Evolutionary conservation across 2,797 vertebrate genomes (phyloP).

Genomic region (Sciurus carolinensis): DNA sequence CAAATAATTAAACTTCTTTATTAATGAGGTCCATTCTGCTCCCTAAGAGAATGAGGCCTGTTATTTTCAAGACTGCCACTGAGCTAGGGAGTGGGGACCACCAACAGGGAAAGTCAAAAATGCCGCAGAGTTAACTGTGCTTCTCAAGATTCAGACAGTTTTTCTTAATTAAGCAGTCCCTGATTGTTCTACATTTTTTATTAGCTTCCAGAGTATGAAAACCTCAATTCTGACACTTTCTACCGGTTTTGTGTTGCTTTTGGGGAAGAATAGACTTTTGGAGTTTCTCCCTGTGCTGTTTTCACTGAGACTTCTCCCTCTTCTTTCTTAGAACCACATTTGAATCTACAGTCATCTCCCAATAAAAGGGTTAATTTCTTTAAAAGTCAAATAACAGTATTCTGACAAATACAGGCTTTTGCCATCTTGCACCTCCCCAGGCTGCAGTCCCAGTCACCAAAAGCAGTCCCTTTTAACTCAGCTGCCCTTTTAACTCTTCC

Average conservation of each 20-base stretch:
- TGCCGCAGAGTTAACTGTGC: neutral
- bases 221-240: neutral
- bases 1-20: neutral
- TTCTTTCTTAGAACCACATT: neutral
- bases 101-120: neutral
- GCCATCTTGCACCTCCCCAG: neutral
- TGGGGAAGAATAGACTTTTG: neutral
- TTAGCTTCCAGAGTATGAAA: neutral
- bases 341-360: neutral
- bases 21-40: neutral
- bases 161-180: neutral
- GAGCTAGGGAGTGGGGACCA: neutral
- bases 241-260: neutral
- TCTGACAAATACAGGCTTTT: neutral
- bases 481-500: neutral
- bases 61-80: neutral
- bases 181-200: neutral
- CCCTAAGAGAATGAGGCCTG: neutral
- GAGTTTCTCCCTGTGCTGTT: neutral
- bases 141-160: neutral
- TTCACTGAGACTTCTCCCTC: neutral
- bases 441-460: neutral
- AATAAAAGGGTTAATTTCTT: neutral
- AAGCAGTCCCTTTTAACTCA: neutral
- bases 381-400: neutral